These are phyloP conservation scores for Oppia nitens DNA, from an alignment of 1,140 invertebrate genomes.

Conservation along the genomic window DNA sequence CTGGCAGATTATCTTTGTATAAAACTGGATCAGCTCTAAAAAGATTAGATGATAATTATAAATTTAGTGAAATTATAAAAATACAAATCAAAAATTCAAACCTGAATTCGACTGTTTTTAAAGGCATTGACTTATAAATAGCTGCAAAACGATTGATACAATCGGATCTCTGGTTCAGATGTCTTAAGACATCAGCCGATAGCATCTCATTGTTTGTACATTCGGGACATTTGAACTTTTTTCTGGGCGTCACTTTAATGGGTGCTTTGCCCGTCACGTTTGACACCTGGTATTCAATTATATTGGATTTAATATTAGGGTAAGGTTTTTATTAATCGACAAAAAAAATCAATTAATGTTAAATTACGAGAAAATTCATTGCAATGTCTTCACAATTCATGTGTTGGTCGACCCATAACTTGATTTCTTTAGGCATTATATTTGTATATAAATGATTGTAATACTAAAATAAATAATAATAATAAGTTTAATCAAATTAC, in stretches of 20 bases:
- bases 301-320: not conserved
- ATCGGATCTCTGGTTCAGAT: slow-evolving; percentile 80
- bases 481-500: slow-evolving; percentile 13
- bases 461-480: slow-evolving; percentile 33
- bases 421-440: slow-evolving; percentile 56
- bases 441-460: slow-evolving; percentile 79
- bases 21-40: slow-evolving; percentile 74
- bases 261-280: slow-evolving; percentile 81
- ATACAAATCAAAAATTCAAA: not conserved
- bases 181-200: slow-evolving; percentile 62
- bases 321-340: not conserved
- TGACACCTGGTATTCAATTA: slow-evolving; percentile 36
- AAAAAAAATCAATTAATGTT: not conserved
- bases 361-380: slow-evolving; percentile 60
- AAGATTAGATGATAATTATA: not conserved
- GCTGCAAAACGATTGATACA: slow-evolving; percentile 74
- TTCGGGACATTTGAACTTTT: slow-evolving; percentile 93
- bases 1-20: slow-evolving; percentile 71
- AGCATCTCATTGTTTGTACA: slow-evolving; percentile 86
- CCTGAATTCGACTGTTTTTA: slow-evolving; percentile 66
- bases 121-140: slow-evolving; percentile 70
- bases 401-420: slow-evolving; percentile 67
- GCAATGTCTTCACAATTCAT: slow-evolving; percentile 93
- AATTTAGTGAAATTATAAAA: not conserved
- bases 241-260: slow-evolving; percentile 89